phyloP scores from a whole-genome alignment of 2,797 vertebrate species.

The Sebastes goodei region DNA sequence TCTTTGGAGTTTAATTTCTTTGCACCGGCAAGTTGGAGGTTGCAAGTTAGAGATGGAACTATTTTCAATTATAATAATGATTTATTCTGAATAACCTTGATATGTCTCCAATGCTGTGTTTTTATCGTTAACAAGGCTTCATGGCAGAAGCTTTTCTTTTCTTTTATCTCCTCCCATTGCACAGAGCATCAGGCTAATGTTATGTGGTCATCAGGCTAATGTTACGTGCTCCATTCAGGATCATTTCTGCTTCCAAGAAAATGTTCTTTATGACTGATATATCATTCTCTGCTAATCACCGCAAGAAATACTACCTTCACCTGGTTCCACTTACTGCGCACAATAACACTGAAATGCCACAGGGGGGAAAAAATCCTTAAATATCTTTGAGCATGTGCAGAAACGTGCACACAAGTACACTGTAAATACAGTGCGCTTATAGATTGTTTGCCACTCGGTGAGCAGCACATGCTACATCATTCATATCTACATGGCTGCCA shows the following conservation, averaged over 20 bases:
- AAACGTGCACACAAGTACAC: background rate
- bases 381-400: background rate
- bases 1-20: background rate
- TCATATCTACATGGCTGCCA: constrained; percentile 57
- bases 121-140: background rate
- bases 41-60: background rate
- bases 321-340: background rate
- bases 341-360: background rate
- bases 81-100: background rate
- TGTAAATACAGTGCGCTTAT: background rate
- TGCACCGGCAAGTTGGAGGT: too few relatives aligned
- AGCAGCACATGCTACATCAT: constrained; percentile 55
- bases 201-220: background rate
- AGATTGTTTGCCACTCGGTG: constrained; percentile 4
- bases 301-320: background rate
- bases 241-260: background rate
- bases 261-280: background rate
- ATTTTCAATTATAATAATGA: background rate
- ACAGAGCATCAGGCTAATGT: background rate
- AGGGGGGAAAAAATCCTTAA: background rate
- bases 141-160: background rate
- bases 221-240: background rate
- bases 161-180: background rate
- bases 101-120: background rate
- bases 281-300: background rate